Evolutionary conservation across 1,140 invertebrate species (phyloP).

Genomic region (Drosophila pachea): DNA sequence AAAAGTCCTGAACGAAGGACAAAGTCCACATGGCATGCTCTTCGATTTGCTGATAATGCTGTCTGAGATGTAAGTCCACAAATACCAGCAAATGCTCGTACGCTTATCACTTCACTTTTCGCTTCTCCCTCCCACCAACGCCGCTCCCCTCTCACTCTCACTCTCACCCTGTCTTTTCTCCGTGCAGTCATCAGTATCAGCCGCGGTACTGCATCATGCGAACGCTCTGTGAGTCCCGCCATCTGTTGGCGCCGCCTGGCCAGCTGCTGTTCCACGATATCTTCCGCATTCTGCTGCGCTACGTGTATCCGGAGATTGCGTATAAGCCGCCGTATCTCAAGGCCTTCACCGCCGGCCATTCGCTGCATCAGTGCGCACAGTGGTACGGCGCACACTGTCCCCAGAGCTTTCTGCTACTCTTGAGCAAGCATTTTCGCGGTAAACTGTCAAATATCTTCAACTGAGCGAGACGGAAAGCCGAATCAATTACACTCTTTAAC

Average conservation of each 20-base stretch:
- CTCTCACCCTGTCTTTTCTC: too few species aligned
- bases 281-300: slow-evolving; percentile 84
- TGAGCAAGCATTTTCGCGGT: slow-evolving; percentile 49
- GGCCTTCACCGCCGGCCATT: slow-evolving; percentile 59
- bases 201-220: slow-evolving; percentile 84
- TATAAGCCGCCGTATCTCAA: slow-evolving; percentile 56
- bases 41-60: slow-evolving; percentile 56
- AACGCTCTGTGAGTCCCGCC: slow-evolving; percentile 84
- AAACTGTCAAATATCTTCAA: slow-evolving; percentile 38
- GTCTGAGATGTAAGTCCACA: slow-evolving; percentile 50
- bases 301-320: slow-evolving; percentile 67
- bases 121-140: not conserved
- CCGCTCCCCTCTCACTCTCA: not conserved
- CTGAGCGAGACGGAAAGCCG: slow-evolving; percentile 26
- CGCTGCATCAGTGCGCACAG: slow-evolving; percentile 62
- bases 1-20: slow-evolving; percentile 33
- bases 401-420: slow-evolving; percentile 65
- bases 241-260: slow-evolving; percentile 81
- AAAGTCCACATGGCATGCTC: slow-evolving; percentile 51
- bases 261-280: slow-evolving; percentile 84
- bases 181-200: slow-evolving; percentile 81
- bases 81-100: not conserved
- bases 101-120: not conserved
- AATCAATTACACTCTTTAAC: slow-evolving; percentile 12
- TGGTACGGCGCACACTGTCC: slow-evolving; percentile 69